Evolutionary conservation across 2,113 vertebrate species (phyloP), one percentile per base, ranked within the genome.

Genomic region (Coptodon rendalli): DNA sequence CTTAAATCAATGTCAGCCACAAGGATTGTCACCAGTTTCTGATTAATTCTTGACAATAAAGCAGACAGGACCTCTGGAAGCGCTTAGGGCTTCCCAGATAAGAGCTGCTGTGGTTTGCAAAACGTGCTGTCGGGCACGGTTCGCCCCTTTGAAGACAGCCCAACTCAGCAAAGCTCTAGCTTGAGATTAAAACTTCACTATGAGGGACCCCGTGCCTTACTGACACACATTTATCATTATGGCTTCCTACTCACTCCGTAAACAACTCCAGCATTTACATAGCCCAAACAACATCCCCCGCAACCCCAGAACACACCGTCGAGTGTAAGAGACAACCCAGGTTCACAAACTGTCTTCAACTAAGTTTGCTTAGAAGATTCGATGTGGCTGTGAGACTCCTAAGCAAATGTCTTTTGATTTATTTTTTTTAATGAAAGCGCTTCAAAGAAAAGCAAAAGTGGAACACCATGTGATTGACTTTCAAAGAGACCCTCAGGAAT

Each of bases 191-290:
- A 86, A 92, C 54, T 53, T 68, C 27, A 73, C 80, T 81, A 52
- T 79, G 80, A 90, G 29, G 53, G 59, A 71, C 61, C 53, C 81
- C 17, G 66, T 80, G 71, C 45, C 66, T 87, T 78, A 63, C 68
- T 86, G 45, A 91, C 86, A 90, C 61, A 71, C 90, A 93, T 95
- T 94, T 76, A 95, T 95, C 93, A 94, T 89, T 79, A 84, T 79
- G 82, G 94, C 80, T 94, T 89, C 80, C 86, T 45, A 50, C 91
- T 87, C 91, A 83, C 85, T 80, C 83, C 8, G 89, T 89, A 91
- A 94, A 94, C 90, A 93, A 88, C 53, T 86, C 82, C 84, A 91
- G 84, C 86, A 91, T 91, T 90, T 90, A 85, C 82, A 81, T 85
- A 78, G 48, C 10, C 52, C 87, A 88, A 87, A 92, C 88, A 90